These are phyloP conservation scores for Anguilla pacifica DNA, from an alignment of 2,797 vertebrate species.

Conservation along the genomic window DNA sequence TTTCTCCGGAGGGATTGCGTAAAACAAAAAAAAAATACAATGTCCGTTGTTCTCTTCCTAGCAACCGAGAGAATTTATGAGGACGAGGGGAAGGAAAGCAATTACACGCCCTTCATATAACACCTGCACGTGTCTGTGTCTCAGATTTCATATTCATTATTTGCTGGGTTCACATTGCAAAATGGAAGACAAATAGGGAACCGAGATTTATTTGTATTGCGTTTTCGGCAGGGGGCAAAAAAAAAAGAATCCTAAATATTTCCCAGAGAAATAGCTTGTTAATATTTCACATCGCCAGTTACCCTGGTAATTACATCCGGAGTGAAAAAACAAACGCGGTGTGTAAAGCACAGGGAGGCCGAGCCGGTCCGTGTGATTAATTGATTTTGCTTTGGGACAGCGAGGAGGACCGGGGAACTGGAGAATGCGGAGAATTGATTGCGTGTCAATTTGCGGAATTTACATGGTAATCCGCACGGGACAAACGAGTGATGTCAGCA, in stretches of 20 bases:
- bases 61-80: background rate
- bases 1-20: background rate
- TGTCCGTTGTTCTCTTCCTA: background rate
- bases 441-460: background rate
- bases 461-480: background rate
- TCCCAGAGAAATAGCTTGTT: background rate
- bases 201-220: background rate
- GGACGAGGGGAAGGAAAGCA: background rate
- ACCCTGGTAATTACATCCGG: background rate
- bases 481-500: background rate
- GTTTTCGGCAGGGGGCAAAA: background rate
- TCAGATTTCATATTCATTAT: background rate
- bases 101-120: conserved; percentile 8
- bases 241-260: background rate
- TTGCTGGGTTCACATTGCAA: background rate
- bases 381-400: background rate
- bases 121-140: background rate
- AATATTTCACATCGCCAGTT: background rate
- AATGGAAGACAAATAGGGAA: background rate
- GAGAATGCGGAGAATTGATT: background rate
- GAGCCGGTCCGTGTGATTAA: background rate
- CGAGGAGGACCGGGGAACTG: too few relatives aligned
- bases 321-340: background rate
- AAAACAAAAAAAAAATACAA: background rate
- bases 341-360: background rate